A percentile compares a stretch with the other conserved stretches of the same genome.
Evolutionary conservation across 2,113 vertebrate genomes (phyloP).

Genomic region (Crocuta crocuta): DNA sequence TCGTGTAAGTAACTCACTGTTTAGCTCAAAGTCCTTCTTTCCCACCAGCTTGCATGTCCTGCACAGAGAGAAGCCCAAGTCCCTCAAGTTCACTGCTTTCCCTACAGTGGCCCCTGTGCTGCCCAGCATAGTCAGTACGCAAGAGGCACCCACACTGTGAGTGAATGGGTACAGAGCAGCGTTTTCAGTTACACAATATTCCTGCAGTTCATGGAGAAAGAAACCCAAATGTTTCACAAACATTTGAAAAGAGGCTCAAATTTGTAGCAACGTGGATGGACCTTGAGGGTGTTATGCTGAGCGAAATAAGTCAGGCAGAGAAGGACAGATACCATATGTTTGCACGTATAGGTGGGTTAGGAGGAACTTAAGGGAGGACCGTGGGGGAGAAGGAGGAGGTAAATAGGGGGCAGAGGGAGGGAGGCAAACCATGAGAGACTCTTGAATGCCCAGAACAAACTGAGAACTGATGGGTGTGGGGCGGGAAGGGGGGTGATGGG

Average conservation of each 20-base stretch:
- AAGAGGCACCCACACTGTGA: background rate
- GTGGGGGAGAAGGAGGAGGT: too few relatives aligned
- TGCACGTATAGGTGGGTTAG: too few relatives aligned
- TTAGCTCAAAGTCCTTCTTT: background rate
- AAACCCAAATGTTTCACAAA: background rate
- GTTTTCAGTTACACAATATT: background rate
- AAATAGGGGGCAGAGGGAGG: too few relatives aligned
- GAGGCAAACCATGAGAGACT: too few relatives aligned
- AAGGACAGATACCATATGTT: too few relatives aligned
- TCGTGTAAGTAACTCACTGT: background rate
- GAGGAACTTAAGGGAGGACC: too few relatives aligned
- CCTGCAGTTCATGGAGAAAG: background rate
- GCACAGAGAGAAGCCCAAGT: too few relatives aligned
- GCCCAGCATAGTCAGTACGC: fast-evolving
- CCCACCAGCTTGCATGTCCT: background rate
- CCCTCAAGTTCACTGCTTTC: background rate
- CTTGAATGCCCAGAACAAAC: too few relatives aligned
- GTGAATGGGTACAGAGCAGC: background rate
- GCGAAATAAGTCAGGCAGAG: too few relatives aligned
- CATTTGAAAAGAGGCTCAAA: background rate
- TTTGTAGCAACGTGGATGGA: background rate
- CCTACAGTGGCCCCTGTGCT: background rate
- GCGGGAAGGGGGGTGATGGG: too few relatives aligned
- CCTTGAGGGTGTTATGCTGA: too few relatives aligned
- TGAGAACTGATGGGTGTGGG: too few relatives aligned